Conservation (phyloP, 2,797 vertebrate species). For the Remorina albescens region DNA sequence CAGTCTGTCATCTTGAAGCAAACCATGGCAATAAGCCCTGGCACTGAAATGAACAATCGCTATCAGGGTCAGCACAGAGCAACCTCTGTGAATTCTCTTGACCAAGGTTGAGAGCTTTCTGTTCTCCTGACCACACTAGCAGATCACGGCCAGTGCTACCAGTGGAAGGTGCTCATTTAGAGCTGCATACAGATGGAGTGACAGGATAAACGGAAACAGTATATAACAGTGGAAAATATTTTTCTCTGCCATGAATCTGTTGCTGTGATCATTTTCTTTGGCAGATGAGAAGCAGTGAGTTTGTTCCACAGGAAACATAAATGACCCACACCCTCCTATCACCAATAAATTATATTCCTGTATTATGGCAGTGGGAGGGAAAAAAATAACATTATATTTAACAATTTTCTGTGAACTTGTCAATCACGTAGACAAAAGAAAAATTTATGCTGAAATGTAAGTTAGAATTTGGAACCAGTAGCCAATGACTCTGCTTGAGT, state of each 20-base stretch:
- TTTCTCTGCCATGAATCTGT: constrained; percentile 50
- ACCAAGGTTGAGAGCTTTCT: constrained; percentile 45
- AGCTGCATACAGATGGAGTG: constrained; percentile 44
- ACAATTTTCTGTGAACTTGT: constrained; percentile 26
- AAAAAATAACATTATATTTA: constrained; percentile 36
- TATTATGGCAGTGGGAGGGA: constrained; percentile 25
- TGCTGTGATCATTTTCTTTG: constrained; percentile 72
- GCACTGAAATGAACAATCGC: constrained; percentile 63
- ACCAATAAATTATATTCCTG: constrained; percentile 47
- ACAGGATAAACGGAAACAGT: constrained; percentile 65
- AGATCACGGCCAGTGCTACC: constrained; percentile 20
- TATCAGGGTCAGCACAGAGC: constrained; percentile 62
- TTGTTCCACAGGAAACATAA: constrained; percentile 71
- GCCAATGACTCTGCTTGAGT: not conserved
- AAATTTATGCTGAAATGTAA: constrained; percentile 22
- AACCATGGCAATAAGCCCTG: constrained; percentile 37
- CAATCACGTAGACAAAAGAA: constrained; percentile 27
- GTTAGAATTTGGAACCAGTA: not conserved
- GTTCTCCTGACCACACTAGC: constrained; percentile 44
- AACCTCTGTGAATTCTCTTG: constrained; percentile 59
- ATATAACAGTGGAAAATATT: constrained; percentile 63
- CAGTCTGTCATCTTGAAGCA: constrained; percentile 44
- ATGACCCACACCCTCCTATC: constrained; percentile 65
- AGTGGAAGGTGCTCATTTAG: constrained; percentile 11
- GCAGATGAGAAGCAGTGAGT: constrained; percentile 52